Conservation (phyloP, 2,888 invertebrate genomes). For the Drosophila macrospina region DNA sequence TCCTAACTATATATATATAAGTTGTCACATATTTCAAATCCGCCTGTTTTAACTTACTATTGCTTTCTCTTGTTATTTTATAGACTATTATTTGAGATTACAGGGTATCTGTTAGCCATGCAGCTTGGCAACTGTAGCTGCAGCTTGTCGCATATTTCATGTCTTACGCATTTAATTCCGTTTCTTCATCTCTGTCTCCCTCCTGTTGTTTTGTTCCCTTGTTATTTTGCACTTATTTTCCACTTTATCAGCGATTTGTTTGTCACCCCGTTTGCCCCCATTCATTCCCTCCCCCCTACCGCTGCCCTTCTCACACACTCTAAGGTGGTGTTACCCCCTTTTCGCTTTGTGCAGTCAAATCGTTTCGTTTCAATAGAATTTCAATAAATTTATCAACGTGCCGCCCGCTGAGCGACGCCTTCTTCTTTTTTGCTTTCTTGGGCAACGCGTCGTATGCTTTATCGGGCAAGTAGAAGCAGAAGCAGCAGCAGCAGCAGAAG, state of each 20-base stretch:
- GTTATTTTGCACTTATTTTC: conserved; percentile 67
- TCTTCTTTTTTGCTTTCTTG: not conserved
- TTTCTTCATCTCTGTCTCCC: not conserved
- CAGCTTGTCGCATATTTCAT: conserved; percentile 1
- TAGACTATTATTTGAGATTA: not conserved
- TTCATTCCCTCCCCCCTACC: not conserved
- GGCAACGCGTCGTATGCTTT: conserved; percentile 44
- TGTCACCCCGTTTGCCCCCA: conserved; percentile 16
- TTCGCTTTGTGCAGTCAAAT: conserved; percentile 70
- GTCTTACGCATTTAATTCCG: conserved; percentile 7
- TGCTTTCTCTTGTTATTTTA: no score
- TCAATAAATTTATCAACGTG: conserved; percentile 79
- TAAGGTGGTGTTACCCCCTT: not conserved
- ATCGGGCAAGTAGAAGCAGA: conserved; percentile 14
- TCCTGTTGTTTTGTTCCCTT: not conserved
- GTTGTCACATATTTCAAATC: conserved; percentile 1
- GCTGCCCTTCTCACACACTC: not conserved
- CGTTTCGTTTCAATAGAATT: conserved; percentile 82
- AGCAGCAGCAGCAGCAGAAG: not conserved
- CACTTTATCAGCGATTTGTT: conserved; percentile 78
- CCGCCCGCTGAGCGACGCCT: conserved; percentile 41
- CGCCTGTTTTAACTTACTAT: no score
- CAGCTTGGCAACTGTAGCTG: not conserved
- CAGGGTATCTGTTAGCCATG: conserved; percentile 5
- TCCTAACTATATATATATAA: not conserved